Evolutionary conservation across 2,113 vertebrate species (phyloP).

Genomic region (Verasper variegatus): DNA sequence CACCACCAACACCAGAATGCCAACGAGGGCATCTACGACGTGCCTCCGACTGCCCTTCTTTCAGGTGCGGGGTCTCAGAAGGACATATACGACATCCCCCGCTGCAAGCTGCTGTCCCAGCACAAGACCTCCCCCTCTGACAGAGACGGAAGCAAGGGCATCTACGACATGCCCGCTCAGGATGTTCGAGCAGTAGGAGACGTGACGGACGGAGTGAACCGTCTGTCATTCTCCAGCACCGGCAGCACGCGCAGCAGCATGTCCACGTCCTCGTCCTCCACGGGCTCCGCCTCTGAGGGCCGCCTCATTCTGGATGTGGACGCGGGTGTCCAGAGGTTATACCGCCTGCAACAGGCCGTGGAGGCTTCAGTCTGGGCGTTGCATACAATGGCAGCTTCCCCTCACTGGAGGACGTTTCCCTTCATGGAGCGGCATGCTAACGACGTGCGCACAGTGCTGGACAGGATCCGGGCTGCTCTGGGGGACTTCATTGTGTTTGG

Average conservation of each 20-base stretch:
- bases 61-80: constrained; percentile 74
- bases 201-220: constrained; percentile 90
- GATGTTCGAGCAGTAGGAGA: constrained; percentile 81
- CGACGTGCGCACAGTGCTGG: constrained; percentile 85
- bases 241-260: constrained; percentile 95
- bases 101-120: constrained; percentile 82
- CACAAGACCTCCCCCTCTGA: constrained; percentile 67
- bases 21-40: constrained; percentile 84
- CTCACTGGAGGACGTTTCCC: constrained; percentile 88
- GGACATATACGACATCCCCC: constrained; percentile 91
- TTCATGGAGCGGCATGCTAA: constrained; percentile 91
- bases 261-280: constrained; percentile 95
- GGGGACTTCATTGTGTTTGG: constrained; percentile 89
- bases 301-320: constrained; percentile 87
- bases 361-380: constrained; percentile 84
- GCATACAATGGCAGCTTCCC: constrained; percentile 80
- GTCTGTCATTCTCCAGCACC: constrained; percentile 94
- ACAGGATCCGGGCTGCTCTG: constrained; percentile 85
- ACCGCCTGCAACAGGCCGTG: constrained; percentile 85
- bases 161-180: constrained; percentile 89
- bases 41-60: constrained; percentile 81
- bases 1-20: constrained; percentile 24
- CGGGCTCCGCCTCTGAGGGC: constrained; percentile 80
- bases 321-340: constrained; percentile 87
- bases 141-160: constrained; percentile 79